A percentile compares a stretch with the other conserved stretches of the same genome.
Evolutionary conservation across 2,797 vertebrate genomes (phyloP).

Genomic region (Masticophis lateralis): DNA sequence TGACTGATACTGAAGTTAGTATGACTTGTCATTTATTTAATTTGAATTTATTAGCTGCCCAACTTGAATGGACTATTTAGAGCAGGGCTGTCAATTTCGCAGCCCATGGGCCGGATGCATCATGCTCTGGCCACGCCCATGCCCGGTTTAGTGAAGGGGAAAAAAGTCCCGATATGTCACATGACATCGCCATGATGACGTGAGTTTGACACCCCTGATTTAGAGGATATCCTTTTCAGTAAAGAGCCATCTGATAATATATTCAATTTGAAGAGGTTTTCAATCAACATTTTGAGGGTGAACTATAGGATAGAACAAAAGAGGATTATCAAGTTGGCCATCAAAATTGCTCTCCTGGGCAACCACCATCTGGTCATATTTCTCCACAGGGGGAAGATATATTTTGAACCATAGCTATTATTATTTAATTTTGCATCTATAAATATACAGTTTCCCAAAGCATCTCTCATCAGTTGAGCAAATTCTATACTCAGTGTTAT

Average conservation of each 20-base stretch:
- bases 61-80: background rate
- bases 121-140: no score
- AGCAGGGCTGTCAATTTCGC: no score
- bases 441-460: background rate
- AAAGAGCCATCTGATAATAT: background rate
- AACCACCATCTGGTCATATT: background rate
- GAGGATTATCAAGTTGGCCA: background rate
- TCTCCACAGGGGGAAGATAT: background rate
- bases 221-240: background rate
- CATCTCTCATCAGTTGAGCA: background rate
- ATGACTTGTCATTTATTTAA: background rate
- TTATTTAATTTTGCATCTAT: background rate
- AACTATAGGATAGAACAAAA: background rate
- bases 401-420: background rate
- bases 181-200: no score
- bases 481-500: background rate
- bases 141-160: no score
- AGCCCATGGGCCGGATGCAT: no score
- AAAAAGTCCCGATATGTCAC: no score
- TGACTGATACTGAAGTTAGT: background rate
- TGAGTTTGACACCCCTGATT: no score
- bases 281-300: background rate
- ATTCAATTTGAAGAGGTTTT: background rate
- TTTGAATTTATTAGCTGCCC: background rate
- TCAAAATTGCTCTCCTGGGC: background rate